These are phyloP conservation scores for Mylabris phalerata DNA, from an alignment of 1,140 invertebrate genomes.

Conservation along the genomic window DNA sequence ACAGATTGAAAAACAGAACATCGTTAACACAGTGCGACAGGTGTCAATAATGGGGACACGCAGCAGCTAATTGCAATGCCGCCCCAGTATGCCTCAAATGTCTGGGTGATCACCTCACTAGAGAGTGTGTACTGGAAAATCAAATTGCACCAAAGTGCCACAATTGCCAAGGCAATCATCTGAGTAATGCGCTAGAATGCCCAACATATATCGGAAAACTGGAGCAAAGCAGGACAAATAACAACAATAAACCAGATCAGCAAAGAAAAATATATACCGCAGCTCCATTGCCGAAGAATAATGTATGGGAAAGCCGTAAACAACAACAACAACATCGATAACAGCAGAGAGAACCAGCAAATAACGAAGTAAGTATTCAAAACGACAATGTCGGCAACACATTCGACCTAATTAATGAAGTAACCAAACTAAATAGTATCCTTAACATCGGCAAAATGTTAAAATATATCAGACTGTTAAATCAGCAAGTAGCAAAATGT, in stretches of 20 bases:
- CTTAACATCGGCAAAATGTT: too few relatives aligned
- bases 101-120: not conserved
- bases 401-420: too few relatives aligned
- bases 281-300: not conserved
- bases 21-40: not conserved
- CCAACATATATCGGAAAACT: not conserved
- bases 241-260: not conserved
- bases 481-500: too few relatives aligned
- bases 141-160: not conserved
- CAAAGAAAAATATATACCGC: not conserved
- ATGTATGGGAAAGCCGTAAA: not conserved
- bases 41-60: not conserved
- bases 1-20: not conserved
- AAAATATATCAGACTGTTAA: too few relatives aligned
- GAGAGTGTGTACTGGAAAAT: not conserved
- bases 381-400: too few relatives aligned
- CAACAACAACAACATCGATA: not conserved
- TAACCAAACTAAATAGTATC: too few relatives aligned
- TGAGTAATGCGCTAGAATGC: too few relatives aligned
- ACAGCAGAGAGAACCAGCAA: too few relatives aligned
- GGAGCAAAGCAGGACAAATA: not conserved
- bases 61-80: not conserved
- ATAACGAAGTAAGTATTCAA: too few relatives aligned
- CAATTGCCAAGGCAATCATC: not conserved
- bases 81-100: not conserved